Conservation (phyloP, 1,140 invertebrate genomes). For the Drosophila serrata region DNA sequence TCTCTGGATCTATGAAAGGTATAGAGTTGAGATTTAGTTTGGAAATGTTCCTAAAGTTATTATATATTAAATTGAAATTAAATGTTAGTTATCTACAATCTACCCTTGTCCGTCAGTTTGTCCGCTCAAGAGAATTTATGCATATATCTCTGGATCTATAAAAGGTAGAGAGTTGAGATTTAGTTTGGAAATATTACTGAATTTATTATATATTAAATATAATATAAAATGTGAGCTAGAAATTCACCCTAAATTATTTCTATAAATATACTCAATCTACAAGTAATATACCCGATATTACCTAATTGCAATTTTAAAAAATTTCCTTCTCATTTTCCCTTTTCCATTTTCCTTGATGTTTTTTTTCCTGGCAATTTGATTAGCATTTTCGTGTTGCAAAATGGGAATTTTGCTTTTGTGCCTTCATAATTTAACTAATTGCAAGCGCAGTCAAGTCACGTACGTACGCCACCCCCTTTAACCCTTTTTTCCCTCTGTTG, state of each 20-base stretch:
- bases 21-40: not conserved
- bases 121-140: not conserved
- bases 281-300: not conserved
- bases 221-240: no score
- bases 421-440: slow-evolving; percentile 82
- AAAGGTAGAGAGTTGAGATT: not conserved
- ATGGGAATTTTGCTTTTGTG: slow-evolving; percentile 53
- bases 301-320: not conserved
- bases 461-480: slow-evolving; percentile 19
- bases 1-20: not conserved
- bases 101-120: not conserved
- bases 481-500: not conserved
- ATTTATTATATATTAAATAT: no score
- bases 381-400: slow-evolving; percentile 73
- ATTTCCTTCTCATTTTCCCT: not conserved
- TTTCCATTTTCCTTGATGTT: not conserved
- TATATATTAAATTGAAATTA: no score
- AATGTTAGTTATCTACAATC: no score
- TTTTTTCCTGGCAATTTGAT: slow-evolving; percentile 44
- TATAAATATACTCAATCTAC: not conserved
- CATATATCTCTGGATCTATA: not conserved
- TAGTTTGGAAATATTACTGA: not conserved
- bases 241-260: not conserved
- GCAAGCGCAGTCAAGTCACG: slow-evolving; percentile 78
- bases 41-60: not conserved